Conservation (phyloP, 2,797 vertebrate species). For the Psittacula derbiana region DNA sequence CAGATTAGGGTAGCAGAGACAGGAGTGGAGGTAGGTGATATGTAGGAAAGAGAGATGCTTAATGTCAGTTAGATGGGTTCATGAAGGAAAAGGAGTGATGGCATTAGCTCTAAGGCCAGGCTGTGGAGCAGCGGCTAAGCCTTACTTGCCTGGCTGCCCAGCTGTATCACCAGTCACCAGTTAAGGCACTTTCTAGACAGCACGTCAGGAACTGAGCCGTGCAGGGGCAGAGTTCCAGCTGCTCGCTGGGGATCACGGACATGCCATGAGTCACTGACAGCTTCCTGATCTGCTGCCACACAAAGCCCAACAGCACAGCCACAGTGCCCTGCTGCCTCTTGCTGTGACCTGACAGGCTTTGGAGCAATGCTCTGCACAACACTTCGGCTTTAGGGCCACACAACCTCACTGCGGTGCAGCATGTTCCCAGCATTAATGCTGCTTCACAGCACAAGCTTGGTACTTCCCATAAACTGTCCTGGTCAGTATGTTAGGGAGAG, state of each 20-base stretch:
- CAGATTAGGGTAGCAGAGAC: neutral
- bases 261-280: neutral
- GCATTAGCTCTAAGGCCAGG: neutral
- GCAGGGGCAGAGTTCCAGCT: neutral
- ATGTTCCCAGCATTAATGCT: neutral
- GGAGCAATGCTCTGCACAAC: neutral
- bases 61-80: neutral
- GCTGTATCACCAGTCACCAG: neutral
- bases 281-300: neutral
- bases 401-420: neutral
- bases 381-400: neutral
- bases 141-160: neutral
- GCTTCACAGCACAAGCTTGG: fast-evolving
- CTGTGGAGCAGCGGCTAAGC: neutral
- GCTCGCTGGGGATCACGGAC: fast-evolving
- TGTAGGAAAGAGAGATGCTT: neutral
- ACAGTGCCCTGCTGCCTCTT: neutral
- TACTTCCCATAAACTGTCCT: neutral
- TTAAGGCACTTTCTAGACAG: neutral
- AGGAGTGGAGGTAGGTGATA: neutral
- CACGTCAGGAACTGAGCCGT: neutral
- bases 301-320: neutral
- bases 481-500: neutral
- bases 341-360: neutral
- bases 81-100: neutral